Conservation (phyloP, 2,797 vertebrate species). For the Distichodus sexfasciatus region DNA sequence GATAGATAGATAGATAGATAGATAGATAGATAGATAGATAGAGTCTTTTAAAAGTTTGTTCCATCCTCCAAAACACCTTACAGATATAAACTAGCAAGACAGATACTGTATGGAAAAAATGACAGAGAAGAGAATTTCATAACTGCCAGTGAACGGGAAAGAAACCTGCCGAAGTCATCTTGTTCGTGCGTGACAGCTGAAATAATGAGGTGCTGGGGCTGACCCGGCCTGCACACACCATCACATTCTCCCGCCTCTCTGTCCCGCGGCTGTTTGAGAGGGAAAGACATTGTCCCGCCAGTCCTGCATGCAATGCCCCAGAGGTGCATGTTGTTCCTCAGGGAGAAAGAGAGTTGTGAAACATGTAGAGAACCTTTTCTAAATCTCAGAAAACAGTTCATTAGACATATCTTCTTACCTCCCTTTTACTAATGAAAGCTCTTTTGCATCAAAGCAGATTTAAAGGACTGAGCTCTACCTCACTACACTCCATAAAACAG, state of each 20-base stretch:
- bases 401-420: background rate
- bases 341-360: background rate
- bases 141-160: constrained; percentile 4
- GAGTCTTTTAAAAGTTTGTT: no score
- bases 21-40: no score
- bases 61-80: constrained; percentile 7
- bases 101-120: background rate
- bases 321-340: constrained; percentile 13
- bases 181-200: constrained; percentile 9
- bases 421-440: background rate
- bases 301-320: background rate
- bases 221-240: background rate
- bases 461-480: background rate
- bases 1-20: no score
- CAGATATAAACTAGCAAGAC: constrained; percentile 4
- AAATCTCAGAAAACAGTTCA: background rate
- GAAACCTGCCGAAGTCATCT: constrained; percentile 26
- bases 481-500: background rate
- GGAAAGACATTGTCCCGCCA: constrained; percentile 26
- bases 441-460: background rate
- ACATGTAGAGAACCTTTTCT: background rate
- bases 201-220: constrained; percentile 34
- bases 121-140: background rate
- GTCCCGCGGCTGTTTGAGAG: constrained; percentile 27
- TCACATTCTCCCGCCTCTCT: constrained; percentile 2